Conservation (phyloP, 2,797 vertebrate genomes). For the Acrossocheilus wenchowensis region DNA sequence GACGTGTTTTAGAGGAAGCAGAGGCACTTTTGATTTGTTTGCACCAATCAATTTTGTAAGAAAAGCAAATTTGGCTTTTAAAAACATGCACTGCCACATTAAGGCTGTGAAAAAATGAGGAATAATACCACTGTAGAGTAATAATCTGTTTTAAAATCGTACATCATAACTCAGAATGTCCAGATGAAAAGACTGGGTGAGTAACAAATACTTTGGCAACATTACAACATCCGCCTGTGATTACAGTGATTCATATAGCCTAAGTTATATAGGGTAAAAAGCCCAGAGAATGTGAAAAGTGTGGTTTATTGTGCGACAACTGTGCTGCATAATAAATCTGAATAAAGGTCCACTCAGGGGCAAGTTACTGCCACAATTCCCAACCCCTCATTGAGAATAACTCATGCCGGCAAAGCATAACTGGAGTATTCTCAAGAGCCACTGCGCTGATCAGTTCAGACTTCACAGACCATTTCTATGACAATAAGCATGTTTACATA, state of each 20-base stretch:
- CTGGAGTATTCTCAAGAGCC: neutral
- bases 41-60: neutral
- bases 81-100: neutral
- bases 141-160: neutral
- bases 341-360: neutral
- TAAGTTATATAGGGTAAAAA: neutral
- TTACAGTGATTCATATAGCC: conserved; percentile 10
- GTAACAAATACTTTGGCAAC: conserved; percentile 8
- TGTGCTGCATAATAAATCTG: conserved; percentile 22
- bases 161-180: neutral
- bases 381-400: conserved; percentile 22
- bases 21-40: neutral
- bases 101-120: neutral
- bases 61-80: neutral
- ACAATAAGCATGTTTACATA: neutral
- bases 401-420: neutral
- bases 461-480: conserved; percentile 7
- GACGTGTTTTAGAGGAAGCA: neutral
- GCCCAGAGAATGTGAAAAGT: conserved; percentile 4
- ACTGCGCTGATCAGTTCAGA: conserved; percentile 5
- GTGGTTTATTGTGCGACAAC: neutral
- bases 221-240: conserved; percentile 2
- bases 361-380: conserved; percentile 27
- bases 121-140: neutral
- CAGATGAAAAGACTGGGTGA: neutral